phyloP scores from a whole-genome alignment of 2,888 invertebrate species.

The Sabellastarte sp. region DNA sequence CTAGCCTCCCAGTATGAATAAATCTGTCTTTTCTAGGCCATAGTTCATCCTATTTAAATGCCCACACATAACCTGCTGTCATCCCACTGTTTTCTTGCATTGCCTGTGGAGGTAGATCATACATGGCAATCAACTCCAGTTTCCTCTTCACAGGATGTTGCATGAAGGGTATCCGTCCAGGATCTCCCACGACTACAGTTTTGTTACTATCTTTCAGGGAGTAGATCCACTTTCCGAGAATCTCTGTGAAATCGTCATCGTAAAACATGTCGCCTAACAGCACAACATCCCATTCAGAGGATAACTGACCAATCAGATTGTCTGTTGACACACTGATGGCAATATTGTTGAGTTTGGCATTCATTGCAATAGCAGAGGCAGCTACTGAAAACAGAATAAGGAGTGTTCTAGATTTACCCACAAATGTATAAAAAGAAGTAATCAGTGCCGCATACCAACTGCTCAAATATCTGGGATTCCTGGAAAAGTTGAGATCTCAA shows the following conservation, averaged over 20 bases:
- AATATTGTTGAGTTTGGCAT: slow-evolving; percentile 42
- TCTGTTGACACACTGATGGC: slow-evolving; percentile 67
- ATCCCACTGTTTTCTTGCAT: slow-evolving; percentile 41
- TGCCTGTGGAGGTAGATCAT: slow-evolving; percentile 31
- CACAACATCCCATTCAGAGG: slow-evolving; percentile 63
- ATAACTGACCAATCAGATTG: slow-evolving; percentile 39
- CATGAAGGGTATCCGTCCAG: slow-evolving; percentile 39
- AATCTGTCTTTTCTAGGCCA: no score
- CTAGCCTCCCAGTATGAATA: no score
- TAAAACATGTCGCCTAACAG: slow-evolving; percentile 74
- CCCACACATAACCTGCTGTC: slow-evolving; percentile 38
- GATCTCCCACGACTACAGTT: slow-evolving; percentile 46
- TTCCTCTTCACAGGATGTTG: slow-evolving; percentile 35
- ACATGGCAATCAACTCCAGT: slow-evolving; percentile 30
- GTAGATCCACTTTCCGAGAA: slow-evolving; percentile 38
- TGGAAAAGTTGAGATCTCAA: no score
- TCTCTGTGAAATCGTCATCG: slow-evolving; percentile 58
- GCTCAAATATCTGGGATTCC: no score
- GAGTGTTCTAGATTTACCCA: no score
- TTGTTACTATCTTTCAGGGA: slow-evolving; percentile 21
- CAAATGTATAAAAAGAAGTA: no score
- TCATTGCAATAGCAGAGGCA: slow-evolving; percentile 42
- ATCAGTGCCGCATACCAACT: no score
- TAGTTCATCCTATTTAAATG: not conserved
- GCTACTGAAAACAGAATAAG: slow-evolving; percentile 42